Base-by-base conservation (phyloP, 64 coral and sea anemone species). In the Montipora efflorescens region DNA sequence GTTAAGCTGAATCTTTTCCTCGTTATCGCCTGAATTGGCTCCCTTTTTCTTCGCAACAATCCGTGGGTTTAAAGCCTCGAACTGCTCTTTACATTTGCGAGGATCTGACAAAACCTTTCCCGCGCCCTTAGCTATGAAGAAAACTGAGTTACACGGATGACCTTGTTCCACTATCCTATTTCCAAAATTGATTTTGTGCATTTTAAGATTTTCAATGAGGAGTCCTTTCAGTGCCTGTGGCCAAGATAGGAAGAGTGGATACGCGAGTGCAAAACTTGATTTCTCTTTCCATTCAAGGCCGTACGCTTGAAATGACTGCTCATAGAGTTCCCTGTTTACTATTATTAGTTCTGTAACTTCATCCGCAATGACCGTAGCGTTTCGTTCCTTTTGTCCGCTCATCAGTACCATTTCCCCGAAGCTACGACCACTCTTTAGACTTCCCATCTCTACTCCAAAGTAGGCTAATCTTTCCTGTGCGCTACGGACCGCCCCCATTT, bases 401-500 rank as follows among this genome's bases (percentile, higher is more conserved):
- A 92, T 71, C 47, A 95, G 87, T 4, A 98, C 93, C 9, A 90
- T 62, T 51, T 98, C 96, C 28, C 96, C 96, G 72, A 98, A 98
- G 50, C 89, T 98, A 23, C 93, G 75, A 6, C 96, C 96, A 19
- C 79, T 67, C 7, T 87, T 94, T 11, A 98, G 87, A 87, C 67
- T 87, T 4, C 52, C 75, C 20, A 98, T 22, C 48, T 95, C 96
- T 53, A 84, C 84, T 64, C 96, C 96, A 92, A 98, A 98, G 59
- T 87, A 93, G 2, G 88, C 59, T 2, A 95, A 14, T 18, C 96
- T 82, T 77, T 98, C 96, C n/a, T 95, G 87, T 45, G 58, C 53
- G 72, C 87, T 95, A 12, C 80, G 90, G 1, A 95, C 96, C 2
- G 57, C 49, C 5, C 47, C 19, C 72, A 74, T 59, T 19, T 98